Base-by-base conservation (phyloP, 2,113 vertebrate genomes). In the Callithrix jacchus region DNA sequence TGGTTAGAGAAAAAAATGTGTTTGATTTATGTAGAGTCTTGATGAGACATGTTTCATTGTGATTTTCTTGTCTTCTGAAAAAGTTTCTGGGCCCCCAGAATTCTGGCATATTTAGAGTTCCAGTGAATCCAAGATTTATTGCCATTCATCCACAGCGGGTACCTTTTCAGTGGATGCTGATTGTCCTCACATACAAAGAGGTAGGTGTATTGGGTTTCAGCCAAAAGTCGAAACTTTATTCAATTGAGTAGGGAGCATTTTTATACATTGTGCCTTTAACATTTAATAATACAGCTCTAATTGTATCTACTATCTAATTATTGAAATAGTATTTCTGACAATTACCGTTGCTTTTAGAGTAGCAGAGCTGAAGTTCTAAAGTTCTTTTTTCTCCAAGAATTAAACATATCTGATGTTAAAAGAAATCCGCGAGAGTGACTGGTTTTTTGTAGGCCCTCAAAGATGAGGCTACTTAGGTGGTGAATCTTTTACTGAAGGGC, bases 31-130 rank as follows among this genome's bases (percentile, higher is more conserved):
- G n/a, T 66, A 56, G 20, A 64, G 8, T 93, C 27, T 90, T 93
- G 47, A 74, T 76, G 37, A 89, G 64, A 47, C 25, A 66, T 30
- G 5, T 58, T 86, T 93, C 80, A 66, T 84, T 90, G 27, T 40
- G 23, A 45, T 95, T 82, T 89, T 87, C n/a, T 84, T 89, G 70
- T 45, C 17, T 90, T 89, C 56, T 87, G n/a, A 90, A 85, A 89
- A 81, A 54, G 20, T 64, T 64, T 73, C 42, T 54, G n/a, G 16
- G n/a, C 12, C 82, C 30, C 42, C 30, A 37, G 74, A 92, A 45
- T 70, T 94, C 68, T 32, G 42, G 20, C 40, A 5, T 64, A 56
- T 89, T 94, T 89, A 40, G 35, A 89, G 32, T 83, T 54, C 61
- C 25, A 45, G 5, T 83, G 54, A 92, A 77, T 61, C 32, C 64